phyloP scores from a whole-genome alignment of 2,797 vertebrate genomes.

The Simalia tracyae region DNA sequence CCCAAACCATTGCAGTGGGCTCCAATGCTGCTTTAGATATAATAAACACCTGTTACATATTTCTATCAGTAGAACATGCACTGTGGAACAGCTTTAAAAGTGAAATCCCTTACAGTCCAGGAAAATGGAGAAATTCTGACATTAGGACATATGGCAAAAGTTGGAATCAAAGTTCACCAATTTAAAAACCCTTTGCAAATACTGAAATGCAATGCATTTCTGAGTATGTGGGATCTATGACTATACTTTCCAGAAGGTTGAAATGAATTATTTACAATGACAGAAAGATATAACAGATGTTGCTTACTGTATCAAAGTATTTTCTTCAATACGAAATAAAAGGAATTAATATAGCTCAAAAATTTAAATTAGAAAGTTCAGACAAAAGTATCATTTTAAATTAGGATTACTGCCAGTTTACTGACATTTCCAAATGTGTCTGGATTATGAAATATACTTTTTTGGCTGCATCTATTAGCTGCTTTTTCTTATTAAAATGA shows the following conservation, averaged over 20 bases:
- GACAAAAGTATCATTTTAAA: background rate
- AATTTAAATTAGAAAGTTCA: background rate
- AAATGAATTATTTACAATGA: background rate
- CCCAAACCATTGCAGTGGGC: background rate
- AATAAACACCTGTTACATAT: too few species aligned
- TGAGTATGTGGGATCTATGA: background rate
- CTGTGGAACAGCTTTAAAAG: background rate
- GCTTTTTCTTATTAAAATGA: background rate
- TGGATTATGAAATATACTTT: background rate
- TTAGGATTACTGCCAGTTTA: background rate
- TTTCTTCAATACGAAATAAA: background rate
- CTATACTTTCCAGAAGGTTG: background rate
- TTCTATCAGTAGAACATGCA: too few species aligned
- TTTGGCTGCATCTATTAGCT: background rate
- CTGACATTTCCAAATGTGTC: background rate
- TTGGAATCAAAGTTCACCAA: background rate
- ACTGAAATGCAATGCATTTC: background rate
- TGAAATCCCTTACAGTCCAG: background rate
- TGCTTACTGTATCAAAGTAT: background rate
- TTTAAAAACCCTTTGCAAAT: too few species aligned
- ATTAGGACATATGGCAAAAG: background rate
- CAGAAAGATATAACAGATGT: background rate
- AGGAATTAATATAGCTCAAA: background rate
- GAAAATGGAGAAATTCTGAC: background rate
- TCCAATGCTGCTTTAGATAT: background rate